Evolutionary conservation across 2,797 vertebrate genomes (phyloP), one percentile per base, ranked within the genome.

Genomic region (Champsocephalus esox): DNA sequence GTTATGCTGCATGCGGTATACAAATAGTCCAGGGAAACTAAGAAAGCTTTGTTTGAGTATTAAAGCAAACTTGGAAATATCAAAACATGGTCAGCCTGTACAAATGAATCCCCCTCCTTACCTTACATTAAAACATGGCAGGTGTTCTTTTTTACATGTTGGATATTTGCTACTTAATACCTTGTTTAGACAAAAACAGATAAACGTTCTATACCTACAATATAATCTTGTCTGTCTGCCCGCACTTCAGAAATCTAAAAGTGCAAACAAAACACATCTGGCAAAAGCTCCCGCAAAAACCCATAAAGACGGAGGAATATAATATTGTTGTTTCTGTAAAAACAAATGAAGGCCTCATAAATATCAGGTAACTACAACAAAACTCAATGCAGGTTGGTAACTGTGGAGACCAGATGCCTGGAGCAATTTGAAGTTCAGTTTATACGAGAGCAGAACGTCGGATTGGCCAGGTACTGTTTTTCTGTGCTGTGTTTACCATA

Each of bases 341-440:
- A 91, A 93, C 86, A 88, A 93, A 91, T 57, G 60, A 85, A 84
- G 73, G 87, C 60, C 89, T 77, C 51, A 68, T 94, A 92, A 94
- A 92, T 86, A 87, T 90, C 92, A 94, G 93, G 93, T 94, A 92
- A 94, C 94, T 92, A 95, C 91, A 95, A 94, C 93, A 94, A 79
- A 92, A 85, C 89, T 59, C 60, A 84, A 88, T 74, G 84, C 83
- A 83, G 84, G 81, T 83, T 41, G n/a, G 89, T 90, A 88, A 87
- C 90, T 77, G 87, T 87, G 89, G 89, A 89, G 86, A 92, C 84
- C 87, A 84, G 83, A 90, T 76, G 89, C 89, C 90, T 73, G 81
- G 52, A 84, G 88, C 76, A 56, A 91, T 89, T 68, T 72, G 16
- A 70, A 70, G 63, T 76, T 81, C 43, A 85, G 84, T 62, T 84